Evolutionary conservation across 2,113 vertebrate genomes (phyloP), one percentile per base, ranked within the genome.

Genomic region (Pachypanchax playfairii): DNA sequence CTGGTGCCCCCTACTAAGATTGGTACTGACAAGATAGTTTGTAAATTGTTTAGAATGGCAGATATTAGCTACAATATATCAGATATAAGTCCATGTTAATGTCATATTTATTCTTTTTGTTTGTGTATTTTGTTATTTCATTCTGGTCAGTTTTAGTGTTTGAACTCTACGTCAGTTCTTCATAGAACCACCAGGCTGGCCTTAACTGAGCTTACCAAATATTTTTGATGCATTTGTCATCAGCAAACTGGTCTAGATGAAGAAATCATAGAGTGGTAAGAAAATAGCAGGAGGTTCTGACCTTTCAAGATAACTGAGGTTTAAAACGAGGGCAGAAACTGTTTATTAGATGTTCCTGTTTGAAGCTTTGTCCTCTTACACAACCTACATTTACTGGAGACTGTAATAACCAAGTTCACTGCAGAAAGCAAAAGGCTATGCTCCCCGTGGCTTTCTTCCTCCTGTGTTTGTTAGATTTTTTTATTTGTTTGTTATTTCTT

Each of bases 361-460:
- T 50, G 55, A 62, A 58, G 49, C 56, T 62, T 47, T 60, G 52
- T 64, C 63, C 70, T 70, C 44, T 36, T 44, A 50, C 22, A 62
- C 24, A 75, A 49, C 50, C 47, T 26, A 35, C 71, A 73, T 57
- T 77, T 75, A 75, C 36, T 60, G 72, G 54, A 54, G 33, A 55
- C 47, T 61, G 39, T 75, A 77, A 75, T 67, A 82, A 60, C 73
- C 60, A 10, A 54, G 46, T 75, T 60, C 70, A 80, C 79, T 70
- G 67, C 74, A 51, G 67, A 71, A 74, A 82, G 75, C 75, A 63
- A 33, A 54, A 79, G 75, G 73, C 28, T 79, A 26, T 4, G 14
- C 48, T 84, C 74, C 71, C 73, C 58, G 62, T 77, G 74, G 78
- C 65, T 77, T 71, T 70, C 60, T 47, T 29, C 14, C 49, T 39